Conservation (phyloP, 2,797 vertebrate genomes). For the Glyptemys insculpta region DNA sequence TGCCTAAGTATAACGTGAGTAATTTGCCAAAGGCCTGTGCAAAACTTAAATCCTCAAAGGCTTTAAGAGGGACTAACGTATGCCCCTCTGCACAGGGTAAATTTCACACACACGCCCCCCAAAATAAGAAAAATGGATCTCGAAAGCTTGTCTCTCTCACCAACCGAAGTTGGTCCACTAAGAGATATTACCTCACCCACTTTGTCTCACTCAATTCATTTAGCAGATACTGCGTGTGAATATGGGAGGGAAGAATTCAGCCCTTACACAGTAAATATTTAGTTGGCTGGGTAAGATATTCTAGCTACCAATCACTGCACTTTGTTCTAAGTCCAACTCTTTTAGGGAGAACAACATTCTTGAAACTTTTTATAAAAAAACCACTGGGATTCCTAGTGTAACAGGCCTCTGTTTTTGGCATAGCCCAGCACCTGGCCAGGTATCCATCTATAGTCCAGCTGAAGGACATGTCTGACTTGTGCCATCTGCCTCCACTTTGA, state of each 20-base stretch:
- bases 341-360: neutral
- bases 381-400: neutral
- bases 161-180: too few relatives aligned
- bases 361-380: neutral
- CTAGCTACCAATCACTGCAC: too few relatives aligned
- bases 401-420: neutral
- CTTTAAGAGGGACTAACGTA: fast-evolving
- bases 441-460: fast-evolving
- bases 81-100: fast-evolving
- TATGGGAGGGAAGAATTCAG: neutral
- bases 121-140: too few relatives aligned
- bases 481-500: neutral
- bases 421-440: neutral
- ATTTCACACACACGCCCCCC: neutral
- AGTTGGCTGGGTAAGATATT: neutral
- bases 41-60: neutral
- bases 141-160: too few relatives aligned
- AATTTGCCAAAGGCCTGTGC: neutral
- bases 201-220: neutral
- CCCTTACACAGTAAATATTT: neutral
- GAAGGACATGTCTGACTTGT: neutral
- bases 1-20: fast-evolving
- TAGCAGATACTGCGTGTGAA: too few relatives aligned
- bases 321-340: neutral
- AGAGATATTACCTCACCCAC: too few relatives aligned